Base-by-base conservation (phyloP, 2,113 vertebrate genomes). In the Perca schrenkii region DNA sequence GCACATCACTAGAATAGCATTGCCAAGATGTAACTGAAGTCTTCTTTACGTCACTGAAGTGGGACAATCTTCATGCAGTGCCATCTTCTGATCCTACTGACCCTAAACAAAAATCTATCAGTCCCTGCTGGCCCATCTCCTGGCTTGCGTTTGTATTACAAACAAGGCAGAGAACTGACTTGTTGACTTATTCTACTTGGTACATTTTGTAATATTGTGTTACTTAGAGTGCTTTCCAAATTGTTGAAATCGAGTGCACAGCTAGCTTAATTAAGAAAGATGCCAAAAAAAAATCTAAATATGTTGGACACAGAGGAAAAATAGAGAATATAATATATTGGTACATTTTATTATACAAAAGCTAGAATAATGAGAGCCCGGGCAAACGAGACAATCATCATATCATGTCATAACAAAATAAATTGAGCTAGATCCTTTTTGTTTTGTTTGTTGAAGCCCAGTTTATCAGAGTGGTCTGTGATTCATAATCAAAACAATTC, bases 131-230 rank as follows among this genome's bases (percentile, higher is more conserved):
- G 16, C 65, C 11, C 1, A 16, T 12, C 14, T 22, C 16, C 22
- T 54, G 36, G 36, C 21, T 50, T 21, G 25, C 74, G 86, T 88
- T 79, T 88, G 49, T 1, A 66, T 36, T 28, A 17, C 25, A 82
- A 80, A 87, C 58, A 82, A 40, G 49, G 19, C 12, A 56, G 60
- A 72, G 21, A 10, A 22, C 52, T 50, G 56, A 25, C 49, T 78
- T 62, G 70, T 34, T 81, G 8, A 56, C 57, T 57, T 79, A 63
- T 63, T 60, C n/a, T 13, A 1, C 61, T 66, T 11, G 8, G 12
- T 28, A 75, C 65, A 52, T 72, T 68, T 67, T 57, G 28, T 34
- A 47, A 67, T n/a, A 53, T 19, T 57, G 8, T 58, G 8, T 4
- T 8, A 22, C 43, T 28, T 14, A 16, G 17, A 54, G 0, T 17